Base-by-base conservation (phyloP, 37 sponge, comb jelly and placozoan genomes). In the Ianthella basta region DNA sequence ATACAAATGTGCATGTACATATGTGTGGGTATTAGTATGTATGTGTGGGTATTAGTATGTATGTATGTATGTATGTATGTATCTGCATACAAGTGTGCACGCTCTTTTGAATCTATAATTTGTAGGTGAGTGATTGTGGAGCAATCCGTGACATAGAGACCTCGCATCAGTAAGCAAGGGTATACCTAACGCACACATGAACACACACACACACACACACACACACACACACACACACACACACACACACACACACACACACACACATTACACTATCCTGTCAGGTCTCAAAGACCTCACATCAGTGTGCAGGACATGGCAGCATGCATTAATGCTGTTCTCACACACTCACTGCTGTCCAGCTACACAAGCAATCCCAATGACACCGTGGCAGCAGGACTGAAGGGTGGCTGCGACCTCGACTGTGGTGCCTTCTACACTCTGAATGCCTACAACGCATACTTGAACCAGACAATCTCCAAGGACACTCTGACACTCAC, bases 121-220 rank as follows among this genome's bases (percentile, higher is more conserved):
- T 13, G 14, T 29, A 90, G 95, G 91, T 91, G 10, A 89, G 95
- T 83, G 91, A 95, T 67, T 91, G 94, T 94, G 94, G 94, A 35
- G 94, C 94, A 20, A 88, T 94, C 12, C 18, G 34, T 53, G 37
- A 68, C 64, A 94, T 94, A 23, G 44, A 67, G 84, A 74, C 30
- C 30, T 25, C 86, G 19, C 94, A 94, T 50, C 80, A 88, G 94
- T 94, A 79, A 86, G 89, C 65, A 27, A 44, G 50, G 50, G 50
- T 44, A 3, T 8, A 44, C 8, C 30, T 12, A 3, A 30, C 66
- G 5, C 36, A 24, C 32, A 72, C 36, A 33, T 4, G 10, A 44
- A 44, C 50, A 44, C 50, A 44, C 50, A 44, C 50, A 44, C 50
- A 44, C 50, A 44, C 50, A 44, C 50, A 44, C 50, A 44, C 50